Percentiles rank a stretch among this genome's conserved stretches.
These are phyloP conservation scores for Noctua janthe DNA, from an alignment of 2,888 invertebrate species.

Conservation along the genomic window DNA sequence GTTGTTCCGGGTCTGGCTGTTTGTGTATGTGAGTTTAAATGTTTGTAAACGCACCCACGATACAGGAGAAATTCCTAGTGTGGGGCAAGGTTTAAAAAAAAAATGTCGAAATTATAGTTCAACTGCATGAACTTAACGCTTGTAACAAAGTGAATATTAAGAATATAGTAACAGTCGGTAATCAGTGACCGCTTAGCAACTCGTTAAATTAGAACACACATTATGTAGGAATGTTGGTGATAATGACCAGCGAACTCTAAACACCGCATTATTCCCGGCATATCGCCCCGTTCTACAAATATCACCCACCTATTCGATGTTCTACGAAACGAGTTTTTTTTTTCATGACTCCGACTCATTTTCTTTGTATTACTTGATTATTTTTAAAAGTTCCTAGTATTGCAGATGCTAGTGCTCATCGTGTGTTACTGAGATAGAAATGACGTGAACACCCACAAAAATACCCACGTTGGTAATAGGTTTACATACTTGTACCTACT, in stretches of 20 bases:
- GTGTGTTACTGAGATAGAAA: conserved; percentile 6
- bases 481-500: background rate
- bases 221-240: conserved; percentile 61
- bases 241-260: conserved; percentile 65
- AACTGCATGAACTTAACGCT: too few species aligned
- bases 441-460: conserved; percentile 19
- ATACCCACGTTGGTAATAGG: background rate
- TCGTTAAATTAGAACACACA: conserved; percentile 41
- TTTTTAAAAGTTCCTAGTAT: conserved; percentile 49
- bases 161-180: conserved; percentile 26
- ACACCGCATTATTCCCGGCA: conserved; percentile 66
- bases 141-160: conserved; percentile 23
- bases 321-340: conserved; percentile 67
- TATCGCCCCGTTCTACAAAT: conserved; percentile 71
- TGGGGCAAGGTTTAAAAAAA: too few species aligned
- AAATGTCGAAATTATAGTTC: too few species aligned
- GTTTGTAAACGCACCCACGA: too few species aligned
- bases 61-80: too few species aligned
- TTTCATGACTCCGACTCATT: conserved; percentile 64
- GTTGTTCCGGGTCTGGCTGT: too few species aligned
- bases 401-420: conserved; percentile 44
- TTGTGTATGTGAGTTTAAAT: too few species aligned
- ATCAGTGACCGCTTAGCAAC: conserved; percentile 43
- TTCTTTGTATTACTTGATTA: conserved; percentile 62
- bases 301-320: conserved; percentile 64